Percentiles rank a stretch among this genome's conserved stretches.
phyloP scores from a whole-genome alignment of 1,140 invertebrate genomes.

The Habropoda laboriosa region DNA sequence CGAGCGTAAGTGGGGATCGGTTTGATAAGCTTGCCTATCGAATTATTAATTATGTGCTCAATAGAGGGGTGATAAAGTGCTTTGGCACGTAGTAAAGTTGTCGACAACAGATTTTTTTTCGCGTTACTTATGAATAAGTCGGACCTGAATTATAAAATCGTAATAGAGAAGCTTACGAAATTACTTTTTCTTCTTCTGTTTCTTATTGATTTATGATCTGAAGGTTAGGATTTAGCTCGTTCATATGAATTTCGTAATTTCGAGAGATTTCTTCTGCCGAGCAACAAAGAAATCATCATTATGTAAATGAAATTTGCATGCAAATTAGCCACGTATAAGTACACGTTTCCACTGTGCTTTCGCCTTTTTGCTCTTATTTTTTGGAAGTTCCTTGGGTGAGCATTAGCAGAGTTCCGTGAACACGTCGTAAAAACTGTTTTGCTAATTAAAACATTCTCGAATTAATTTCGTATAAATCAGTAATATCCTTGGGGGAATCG shows the following conservation, averaged over 20 bases:
- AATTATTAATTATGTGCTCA: conserved; percentile 42
- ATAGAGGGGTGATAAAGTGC: conserved; percentile 2
- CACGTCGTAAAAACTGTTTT: not conserved
- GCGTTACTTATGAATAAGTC: not conserved
- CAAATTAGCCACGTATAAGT: not conserved
- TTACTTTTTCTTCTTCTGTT: no score
- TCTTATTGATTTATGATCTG: no score
- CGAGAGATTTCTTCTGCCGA: not conserved
- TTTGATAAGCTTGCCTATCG: conserved; percentile 37
- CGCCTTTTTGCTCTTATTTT: not conserved
- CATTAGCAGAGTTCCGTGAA: not conserved
- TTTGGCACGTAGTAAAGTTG: conserved; percentile 16
- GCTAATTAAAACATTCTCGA: conserved; percentile 28
- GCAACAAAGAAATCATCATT: no score
- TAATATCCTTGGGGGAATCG: not conserved
- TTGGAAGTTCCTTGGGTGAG: not conserved
- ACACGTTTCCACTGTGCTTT: conserved; percentile 3
- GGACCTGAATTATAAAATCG: not conserved
- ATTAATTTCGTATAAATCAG: conserved; percentile 30
- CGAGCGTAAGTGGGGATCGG: conserved; percentile 37
- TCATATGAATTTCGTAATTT: not conserved
- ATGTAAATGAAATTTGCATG: not conserved
- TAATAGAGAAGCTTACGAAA: no score
- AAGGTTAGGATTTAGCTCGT: not conserved
- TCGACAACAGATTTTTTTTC: not conserved